phyloP scores from a whole-genome alignment of 2,888 invertebrate species.

The Nipponacmea schrenckii region DNA sequence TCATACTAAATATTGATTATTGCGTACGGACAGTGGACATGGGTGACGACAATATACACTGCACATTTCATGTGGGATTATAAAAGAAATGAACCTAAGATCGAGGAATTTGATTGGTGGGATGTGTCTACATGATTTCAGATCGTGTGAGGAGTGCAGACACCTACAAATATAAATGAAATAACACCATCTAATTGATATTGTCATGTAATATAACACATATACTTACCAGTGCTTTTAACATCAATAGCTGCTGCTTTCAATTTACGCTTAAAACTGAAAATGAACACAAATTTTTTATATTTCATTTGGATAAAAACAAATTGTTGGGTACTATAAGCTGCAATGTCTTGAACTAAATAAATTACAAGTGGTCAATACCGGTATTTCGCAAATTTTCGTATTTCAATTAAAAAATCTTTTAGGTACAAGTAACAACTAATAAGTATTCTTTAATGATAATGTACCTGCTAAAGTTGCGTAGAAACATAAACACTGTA shows the following conservation, averaged over 20 bases:
- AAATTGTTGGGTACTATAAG: neutral
- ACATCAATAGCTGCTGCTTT: neutral
- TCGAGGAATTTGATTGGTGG: too few species aligned
- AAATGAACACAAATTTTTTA: neutral
- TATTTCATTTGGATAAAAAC: neutral
- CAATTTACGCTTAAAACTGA: neutral
- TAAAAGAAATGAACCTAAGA: too few species aligned
- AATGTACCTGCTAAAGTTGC: neutral
- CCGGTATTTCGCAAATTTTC: neutral
- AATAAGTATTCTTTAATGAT: neutral
- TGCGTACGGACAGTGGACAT: too few species aligned
- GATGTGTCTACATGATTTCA: too few species aligned
- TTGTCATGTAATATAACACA: neutral
- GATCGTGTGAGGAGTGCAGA: too few species aligned
- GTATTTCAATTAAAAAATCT: neutral
- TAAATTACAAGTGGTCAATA: neutral
- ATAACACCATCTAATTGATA: too few species aligned
- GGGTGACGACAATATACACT: too few species aligned
- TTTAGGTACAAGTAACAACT: too few species aligned
- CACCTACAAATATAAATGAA: too few species aligned
- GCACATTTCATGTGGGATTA: too few species aligned
- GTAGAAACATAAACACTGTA: neutral
- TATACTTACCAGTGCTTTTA: neutral
- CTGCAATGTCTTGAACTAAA: neutral
- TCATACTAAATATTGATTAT: too few species aligned